A percentile compares a stretch with the other conserved stretches of the same genome.
Conservation (phyloP, 2,113 vertebrate species). For the Takifugu bimaculatus region DNA sequence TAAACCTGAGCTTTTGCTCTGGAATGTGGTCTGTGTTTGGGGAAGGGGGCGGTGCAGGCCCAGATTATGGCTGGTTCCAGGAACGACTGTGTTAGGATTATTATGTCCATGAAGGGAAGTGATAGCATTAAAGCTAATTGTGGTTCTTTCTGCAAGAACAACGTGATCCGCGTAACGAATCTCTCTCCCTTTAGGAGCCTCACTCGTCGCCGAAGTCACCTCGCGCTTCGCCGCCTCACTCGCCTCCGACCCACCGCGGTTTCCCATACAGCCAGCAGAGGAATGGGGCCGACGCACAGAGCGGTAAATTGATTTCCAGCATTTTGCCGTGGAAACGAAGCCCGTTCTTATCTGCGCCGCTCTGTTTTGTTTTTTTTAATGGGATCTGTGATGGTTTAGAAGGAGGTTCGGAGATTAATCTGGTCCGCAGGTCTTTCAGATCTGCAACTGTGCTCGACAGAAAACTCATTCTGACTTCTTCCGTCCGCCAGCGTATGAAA, state of each 20-base stretch:
- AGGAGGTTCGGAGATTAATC: too few species aligned
- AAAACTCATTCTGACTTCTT: neutral
- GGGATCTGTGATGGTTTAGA: too few species aligned
- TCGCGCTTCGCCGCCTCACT: slow-evolving; percentile 79
- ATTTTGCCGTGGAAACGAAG: neutral
- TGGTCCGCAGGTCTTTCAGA: too few species aligned
- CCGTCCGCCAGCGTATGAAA: slow-evolving; percentile 78
- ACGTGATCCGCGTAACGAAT: neutral
- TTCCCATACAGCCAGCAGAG: slow-evolving; percentile 76
- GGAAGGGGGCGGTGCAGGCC: too few species aligned
- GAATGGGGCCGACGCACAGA: slow-evolving; percentile 73
- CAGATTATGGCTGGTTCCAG: too few species aligned
- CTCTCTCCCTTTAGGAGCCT: slow-evolving; percentile 70
- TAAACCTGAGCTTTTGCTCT: too few species aligned
- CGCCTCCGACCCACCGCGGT: slow-evolving; percentile 79
- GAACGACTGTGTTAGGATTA: too few species aligned
- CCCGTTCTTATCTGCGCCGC: slow-evolving; percentile 1
- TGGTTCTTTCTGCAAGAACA: neutral
- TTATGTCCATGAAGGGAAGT: too few species aligned
- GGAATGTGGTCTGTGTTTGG: too few species aligned
- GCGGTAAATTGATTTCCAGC: slow-evolving; percentile 33
- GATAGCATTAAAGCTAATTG: too few species aligned
- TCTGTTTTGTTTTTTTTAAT: slow-evolving; percentile 10
- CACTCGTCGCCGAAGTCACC: slow-evolving; percentile 80
- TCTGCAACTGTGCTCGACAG: too few species aligned